A percentile compares a stretch with the other conserved stretches of the same genome.
phyloP scores from a whole-genome alignment of 2,797 vertebrate species.

The Hydrolagus colliei region DNA sequence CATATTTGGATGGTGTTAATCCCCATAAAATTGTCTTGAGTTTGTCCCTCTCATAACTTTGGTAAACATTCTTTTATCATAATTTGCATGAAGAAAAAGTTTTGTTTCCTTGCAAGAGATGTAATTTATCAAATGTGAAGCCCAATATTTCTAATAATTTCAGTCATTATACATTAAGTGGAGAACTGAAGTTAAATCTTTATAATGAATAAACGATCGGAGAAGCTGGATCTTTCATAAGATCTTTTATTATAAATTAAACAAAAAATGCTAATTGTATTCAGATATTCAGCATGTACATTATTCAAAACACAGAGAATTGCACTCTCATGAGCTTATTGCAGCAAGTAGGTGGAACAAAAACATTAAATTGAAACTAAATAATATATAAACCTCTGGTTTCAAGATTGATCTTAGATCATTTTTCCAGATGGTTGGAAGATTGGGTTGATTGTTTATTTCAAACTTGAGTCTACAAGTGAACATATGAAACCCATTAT shows the following conservation, averaged over 20 bases:
- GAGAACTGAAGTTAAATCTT: background rate
- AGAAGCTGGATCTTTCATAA: background rate
- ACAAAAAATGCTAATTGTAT: background rate
- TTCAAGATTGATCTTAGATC: constrained; percentile 10
- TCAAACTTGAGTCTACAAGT: background rate
- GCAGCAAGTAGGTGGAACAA: constrained; percentile 10
- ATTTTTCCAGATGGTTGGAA: background rate
- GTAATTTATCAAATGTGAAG: background rate
- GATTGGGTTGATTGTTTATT: constrained; percentile 1
- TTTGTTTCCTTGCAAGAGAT: background rate
- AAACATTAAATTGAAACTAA: constrained; percentile 27
- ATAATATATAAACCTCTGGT: constrained; percentile 17
- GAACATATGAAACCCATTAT: background rate
- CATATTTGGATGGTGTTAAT: background rate
- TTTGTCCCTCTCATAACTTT: background rate
- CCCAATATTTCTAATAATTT: background rate
- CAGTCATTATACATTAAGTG: background rate
- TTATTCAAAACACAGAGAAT: constrained; percentile 15
- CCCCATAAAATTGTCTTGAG: background rate
- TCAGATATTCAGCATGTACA: background rate
- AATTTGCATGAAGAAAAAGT: background rate
- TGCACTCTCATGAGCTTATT: constrained; percentile 14
- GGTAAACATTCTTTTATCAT: background rate
- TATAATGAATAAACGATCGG: background rate
- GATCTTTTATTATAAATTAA: background rate